These are phyloP conservation scores for Athetis lepigone DNA, from an alignment of 2,888 invertebrate genomes.

Conservation along the genomic window DNA sequence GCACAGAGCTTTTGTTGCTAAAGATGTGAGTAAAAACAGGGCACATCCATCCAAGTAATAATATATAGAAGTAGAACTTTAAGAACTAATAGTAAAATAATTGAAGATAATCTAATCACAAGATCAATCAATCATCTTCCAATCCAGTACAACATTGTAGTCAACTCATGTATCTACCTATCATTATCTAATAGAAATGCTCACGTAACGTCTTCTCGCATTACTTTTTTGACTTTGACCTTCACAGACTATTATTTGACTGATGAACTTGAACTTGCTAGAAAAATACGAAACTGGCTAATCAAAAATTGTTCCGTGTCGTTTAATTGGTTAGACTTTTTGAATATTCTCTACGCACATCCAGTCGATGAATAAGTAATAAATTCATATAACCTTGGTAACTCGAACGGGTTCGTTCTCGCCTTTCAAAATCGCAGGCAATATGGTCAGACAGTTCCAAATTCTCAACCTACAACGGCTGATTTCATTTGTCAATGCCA, in stretches of 20 bases:
- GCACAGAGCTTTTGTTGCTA: background rate
- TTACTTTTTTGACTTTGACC: conserved; percentile 55
- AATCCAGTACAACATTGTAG: conserved; percentile 20
- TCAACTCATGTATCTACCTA: conserved; percentile 11
- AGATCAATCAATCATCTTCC: conserved; percentile 25
- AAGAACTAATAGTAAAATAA: conserved; percentile 17
- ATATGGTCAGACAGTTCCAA: conserved; percentile 33
- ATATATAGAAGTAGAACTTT: too few species aligned
- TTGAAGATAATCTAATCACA: conserved; percentile 19
- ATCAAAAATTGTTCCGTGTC: conserved; percentile 3
- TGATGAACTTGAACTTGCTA: conserved; percentile 35
- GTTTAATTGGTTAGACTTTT: background rate
- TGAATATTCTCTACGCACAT: conserved; percentile 4
- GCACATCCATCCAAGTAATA: background rate
- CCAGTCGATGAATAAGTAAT: conserved; percentile 3
- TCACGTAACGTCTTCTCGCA: conserved; percentile 40
- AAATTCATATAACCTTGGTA: conserved; percentile 27
- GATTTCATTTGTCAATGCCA: conserved; percentile 42
- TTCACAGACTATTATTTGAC: conserved; percentile 21
- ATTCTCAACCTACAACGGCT: conserved; percentile 42
- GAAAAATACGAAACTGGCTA: background rate
- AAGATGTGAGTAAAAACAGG: conserved; percentile 13
- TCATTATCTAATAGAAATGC: conserved; percentile 48
- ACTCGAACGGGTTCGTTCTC: conserved; percentile 15
- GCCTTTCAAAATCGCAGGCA: conserved; percentile 42